phyloP scores from a whole-genome alignment of 2,113 vertebrate species.

The Toxotes chatareus region DNA sequence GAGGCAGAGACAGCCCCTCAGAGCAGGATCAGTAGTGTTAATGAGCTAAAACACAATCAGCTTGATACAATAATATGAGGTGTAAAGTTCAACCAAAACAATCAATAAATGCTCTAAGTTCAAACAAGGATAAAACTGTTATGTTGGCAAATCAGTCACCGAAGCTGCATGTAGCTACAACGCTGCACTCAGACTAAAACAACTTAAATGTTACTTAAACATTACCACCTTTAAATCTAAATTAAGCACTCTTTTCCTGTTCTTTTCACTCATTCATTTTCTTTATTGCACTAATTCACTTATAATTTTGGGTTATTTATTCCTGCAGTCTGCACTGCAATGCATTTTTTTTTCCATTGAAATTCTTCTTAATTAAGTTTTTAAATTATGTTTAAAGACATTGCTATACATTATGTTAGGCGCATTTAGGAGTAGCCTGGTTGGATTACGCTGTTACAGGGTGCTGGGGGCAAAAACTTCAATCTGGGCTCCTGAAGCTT shows the following conservation, averaged over 20 bases:
- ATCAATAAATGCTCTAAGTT: neutral
- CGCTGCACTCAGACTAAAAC: neutral
- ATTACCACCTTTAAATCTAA: neutral
- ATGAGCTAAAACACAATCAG: neutral
- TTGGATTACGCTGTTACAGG: neutral
- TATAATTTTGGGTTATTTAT: neutral
- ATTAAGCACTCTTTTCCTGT: neutral
- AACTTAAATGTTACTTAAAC: neutral
- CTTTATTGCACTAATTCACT: neutral
- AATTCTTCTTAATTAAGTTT: neutral
- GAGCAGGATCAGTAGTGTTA: neutral
- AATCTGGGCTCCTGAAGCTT: neutral
- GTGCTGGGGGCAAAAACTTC: neutral
- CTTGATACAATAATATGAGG: neutral
- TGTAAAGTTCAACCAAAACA: neutral
- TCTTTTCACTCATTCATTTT: neutral
- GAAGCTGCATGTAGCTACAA: neutral
- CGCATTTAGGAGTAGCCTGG: neutral
- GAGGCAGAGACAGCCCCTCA: neutral
- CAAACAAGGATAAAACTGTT: neutral
- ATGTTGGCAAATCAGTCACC: neutral
- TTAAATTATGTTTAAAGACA: neutral
- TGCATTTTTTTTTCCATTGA: neutral
- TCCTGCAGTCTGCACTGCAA: neutral
- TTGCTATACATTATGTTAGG: neutral